Base-by-base conservation (phyloP, 1,140 invertebrate genomes). In the Vollenhovia emeryi region DNA sequence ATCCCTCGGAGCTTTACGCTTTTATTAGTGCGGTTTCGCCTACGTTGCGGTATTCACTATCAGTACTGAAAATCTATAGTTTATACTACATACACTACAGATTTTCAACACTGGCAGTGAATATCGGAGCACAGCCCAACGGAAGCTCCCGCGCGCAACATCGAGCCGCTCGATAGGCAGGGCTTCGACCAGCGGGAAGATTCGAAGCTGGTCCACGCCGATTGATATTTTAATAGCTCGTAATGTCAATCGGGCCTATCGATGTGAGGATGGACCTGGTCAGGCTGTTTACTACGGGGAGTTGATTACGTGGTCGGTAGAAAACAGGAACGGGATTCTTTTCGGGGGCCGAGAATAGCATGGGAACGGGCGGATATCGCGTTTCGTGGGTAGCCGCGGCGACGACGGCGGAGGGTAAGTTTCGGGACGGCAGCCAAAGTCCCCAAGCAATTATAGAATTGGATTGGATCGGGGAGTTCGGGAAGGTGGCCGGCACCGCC, bases 391-490 rank as follows among this genome's bases (percentile, higher is more conserved):
- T 86, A 89, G 88, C 90, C 86, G 84, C 79, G 83, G 75, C 69
- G 88, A 91, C 76, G 88, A 90, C 90, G 90, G 80, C 62, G 91
- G 93, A 82, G 78, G 78, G 87, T 84, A 89, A 91, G 75, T 66
- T 93, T 91, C 94, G 94, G 94, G 94, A 93, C 93, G 91, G 90
- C 52, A 92, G 94, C 94, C 94, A 95, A 94, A 92, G 91, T 84
- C 89, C 82, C 88, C 79, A 92, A 92, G 92, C 94, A 94, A 95
- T 95, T 94, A 95, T 95, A 95, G 94, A 95, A 89, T 94, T 90
- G 92, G 91, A 93, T 93, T 92, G 89, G 93, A 93, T 94, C 91
- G 89, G 91, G 93, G 91, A 90, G 90, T 91, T 92, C 91, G 91
- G 86, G 85, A 90, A 92, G 92, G 60, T 68, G 60, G 87, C 82